A percentile compares a stretch with the other conserved stretches of the same genome.
Evolutionary conservation across 2,888 invertebrate species (phyloP).

Genomic region (Antitype chi): DNA sequence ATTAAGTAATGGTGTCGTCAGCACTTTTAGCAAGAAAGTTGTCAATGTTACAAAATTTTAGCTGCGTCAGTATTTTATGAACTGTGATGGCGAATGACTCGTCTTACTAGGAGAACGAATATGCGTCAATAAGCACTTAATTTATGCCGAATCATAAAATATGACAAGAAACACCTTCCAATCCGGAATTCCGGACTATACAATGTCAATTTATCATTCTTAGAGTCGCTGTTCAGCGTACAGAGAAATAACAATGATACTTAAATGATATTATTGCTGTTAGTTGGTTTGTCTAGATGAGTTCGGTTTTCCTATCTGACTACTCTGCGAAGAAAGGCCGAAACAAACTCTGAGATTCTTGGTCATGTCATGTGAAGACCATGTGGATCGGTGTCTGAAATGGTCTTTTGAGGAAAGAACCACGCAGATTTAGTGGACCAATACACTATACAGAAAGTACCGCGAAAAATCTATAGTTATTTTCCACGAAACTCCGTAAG

Average conservation of each 20-base stretch:
- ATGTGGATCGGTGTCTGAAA: too few species aligned
- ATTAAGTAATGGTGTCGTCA: not conserved
- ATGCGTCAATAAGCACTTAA: not conserved
- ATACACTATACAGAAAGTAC: too few species aligned
- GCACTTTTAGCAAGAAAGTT: slow-evolving; percentile 20
- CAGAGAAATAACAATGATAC: too few species aligned
- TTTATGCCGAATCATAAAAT: not conserved
- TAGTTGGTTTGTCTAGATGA: too few species aligned
- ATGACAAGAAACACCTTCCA: not conserved
- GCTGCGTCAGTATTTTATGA: slow-evolving; percentile 12
- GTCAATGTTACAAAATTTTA: slow-evolving; percentile 12
- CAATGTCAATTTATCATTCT: too few species aligned
- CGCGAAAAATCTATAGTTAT: not conserved
- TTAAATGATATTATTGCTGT: too few species aligned
- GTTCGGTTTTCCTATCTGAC: too few species aligned
- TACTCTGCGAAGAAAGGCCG: too few species aligned
- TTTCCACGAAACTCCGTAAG: not conserved
- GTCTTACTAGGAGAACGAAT: not conserved
- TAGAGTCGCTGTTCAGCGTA: not conserved
- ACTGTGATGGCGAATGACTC: not conserved
- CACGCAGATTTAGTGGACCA: too few species aligned
- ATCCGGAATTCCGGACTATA: not conserved
- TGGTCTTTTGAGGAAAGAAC: too few species aligned
- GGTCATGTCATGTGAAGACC: too few species aligned
- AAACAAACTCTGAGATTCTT: too few species aligned